phyloP scores from a whole-genome alignment of 2,888 invertebrate genomes.

The Oxytorus armatus region DNA sequence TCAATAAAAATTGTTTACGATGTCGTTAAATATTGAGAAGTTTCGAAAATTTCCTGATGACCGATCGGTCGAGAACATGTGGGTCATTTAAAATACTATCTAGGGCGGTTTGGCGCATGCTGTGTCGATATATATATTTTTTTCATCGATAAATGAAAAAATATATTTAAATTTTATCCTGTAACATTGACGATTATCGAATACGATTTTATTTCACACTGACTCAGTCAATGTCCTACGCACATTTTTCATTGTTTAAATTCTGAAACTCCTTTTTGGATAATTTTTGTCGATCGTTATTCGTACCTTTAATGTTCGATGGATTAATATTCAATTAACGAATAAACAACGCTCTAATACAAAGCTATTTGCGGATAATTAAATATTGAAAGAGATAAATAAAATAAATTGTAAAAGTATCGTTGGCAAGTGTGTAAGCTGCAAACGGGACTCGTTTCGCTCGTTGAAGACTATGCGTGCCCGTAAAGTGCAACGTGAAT shows the following conservation, averaged over 20 bases:
- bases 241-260: background rate
- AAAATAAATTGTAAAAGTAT: no score
- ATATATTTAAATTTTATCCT: no score
- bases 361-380: background rate
- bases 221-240: background rate
- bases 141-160: conserved; percentile 6
- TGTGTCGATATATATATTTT: conserved; percentile 20
- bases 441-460: no score
- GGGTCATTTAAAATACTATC: conserved; percentile 55
- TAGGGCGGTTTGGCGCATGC: conserved; percentile 17
- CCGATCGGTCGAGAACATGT: conserved; percentile 32
- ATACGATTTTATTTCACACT: no score
- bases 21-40: background rate
- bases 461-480: conserved; percentile 35
- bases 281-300: background rate
- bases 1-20: background rate
- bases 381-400: no score
- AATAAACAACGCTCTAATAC: background rate
- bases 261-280: background rate
- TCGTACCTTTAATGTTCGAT: background rate
- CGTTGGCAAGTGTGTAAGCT: no score
- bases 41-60: background rate
- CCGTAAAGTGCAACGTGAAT: conserved; percentile 55
- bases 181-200: no score
- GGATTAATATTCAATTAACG: background rate